Base-by-base conservation (phyloP, 2,113 vertebrate genomes). In the Psephotus haematonotus region DNA sequence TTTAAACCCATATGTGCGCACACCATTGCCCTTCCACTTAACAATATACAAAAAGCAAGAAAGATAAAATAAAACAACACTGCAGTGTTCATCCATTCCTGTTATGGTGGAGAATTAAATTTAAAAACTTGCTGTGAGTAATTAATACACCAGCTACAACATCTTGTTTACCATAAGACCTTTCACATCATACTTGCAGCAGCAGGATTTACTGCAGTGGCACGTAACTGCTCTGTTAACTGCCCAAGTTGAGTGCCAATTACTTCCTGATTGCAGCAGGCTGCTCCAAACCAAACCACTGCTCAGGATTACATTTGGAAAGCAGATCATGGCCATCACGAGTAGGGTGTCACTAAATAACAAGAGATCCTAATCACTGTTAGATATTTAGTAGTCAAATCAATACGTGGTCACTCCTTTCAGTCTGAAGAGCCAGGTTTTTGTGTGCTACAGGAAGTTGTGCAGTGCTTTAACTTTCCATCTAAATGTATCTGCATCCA, bases 401-500 rank as follows among this genome's bases (percentile, higher is more conserved):
- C 28, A 83, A 50, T 35, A 69, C 0, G 5, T 11, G 12, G 46
- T 52, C 64, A 70, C 31, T 49, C 24, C 43, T 77, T 82, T 89
- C 77, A 52, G 33, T 44, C 49, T 69, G 13, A 71, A 33, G 44
- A 39, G 13, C 14, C 43, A 35, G 10, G 19, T 28, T 74, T 93
- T 77, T 44, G 86, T 47, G 37, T 27, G 60, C 23, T 76, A 17
- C 39, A 77, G 43, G 87, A 82, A 92, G 82, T 35, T 1, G 1
- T 67, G 41, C 33, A 33, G 52, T 67, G 44, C 43, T 88, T 35
- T 65, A 88, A 72, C 33, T 95, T 96, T 92, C 92, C 11, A 3
- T 87, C 87, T 91, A 91, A 94, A 76, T 31, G 4, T 33, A 89
- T 94, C 88, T 69, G 41, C 53, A 72, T 69, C 86, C 83, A 93